Evolutionary conservation across 2,888 invertebrate genomes (phyloP).

Genomic region (Drosophila percnosoma): DNA sequence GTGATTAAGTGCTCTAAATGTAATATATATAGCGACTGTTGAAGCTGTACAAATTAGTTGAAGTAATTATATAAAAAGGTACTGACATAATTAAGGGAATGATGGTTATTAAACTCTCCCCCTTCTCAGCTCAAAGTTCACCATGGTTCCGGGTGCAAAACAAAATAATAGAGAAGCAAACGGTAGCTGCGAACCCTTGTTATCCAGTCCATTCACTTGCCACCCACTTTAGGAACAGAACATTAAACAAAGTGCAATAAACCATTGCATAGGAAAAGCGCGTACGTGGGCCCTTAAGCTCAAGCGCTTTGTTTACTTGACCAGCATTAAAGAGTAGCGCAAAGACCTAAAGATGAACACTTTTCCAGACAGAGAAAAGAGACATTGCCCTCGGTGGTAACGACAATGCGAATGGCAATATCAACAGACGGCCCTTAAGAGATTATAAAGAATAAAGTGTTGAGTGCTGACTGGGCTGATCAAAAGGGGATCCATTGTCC

Average conservation of each 20-base stretch:
- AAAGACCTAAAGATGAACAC: conserved; percentile 5
- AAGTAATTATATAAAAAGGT: neutral
- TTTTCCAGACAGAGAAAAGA: conserved; percentile 23
- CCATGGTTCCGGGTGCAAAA: conserved; percentile 1
- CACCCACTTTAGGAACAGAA: conserved; percentile 29
- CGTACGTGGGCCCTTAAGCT: conserved; percentile 46
- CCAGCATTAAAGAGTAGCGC: conserved; percentile 26
- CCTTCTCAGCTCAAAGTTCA: neutral
- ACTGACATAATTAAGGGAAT: neutral
- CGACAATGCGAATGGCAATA: conserved; percentile 19
- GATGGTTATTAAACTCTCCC: neutral
- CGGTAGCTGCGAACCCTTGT: conserved; percentile 11
- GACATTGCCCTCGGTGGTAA: conserved; percentile 30
- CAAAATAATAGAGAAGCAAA: conserved; percentile 5
- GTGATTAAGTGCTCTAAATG: conserved; percentile 3
- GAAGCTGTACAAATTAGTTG: neutral
- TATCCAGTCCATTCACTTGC: conserved; percentile 32
- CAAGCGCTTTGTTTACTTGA: conserved; percentile 66
- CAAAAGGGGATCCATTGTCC: conserved; percentile 14
- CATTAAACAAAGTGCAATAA: conserved; percentile 58
- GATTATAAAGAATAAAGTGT: conserved; percentile 67
- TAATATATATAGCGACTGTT: neutral
- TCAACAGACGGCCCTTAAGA: conserved; percentile 63
- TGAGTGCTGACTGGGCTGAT: conserved; percentile 1
- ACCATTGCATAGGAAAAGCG: conserved; percentile 31